phyloP scores from a whole-genome alignment of 92 coral and sea anemone genomes.

The Montipora capitata region DNA sequence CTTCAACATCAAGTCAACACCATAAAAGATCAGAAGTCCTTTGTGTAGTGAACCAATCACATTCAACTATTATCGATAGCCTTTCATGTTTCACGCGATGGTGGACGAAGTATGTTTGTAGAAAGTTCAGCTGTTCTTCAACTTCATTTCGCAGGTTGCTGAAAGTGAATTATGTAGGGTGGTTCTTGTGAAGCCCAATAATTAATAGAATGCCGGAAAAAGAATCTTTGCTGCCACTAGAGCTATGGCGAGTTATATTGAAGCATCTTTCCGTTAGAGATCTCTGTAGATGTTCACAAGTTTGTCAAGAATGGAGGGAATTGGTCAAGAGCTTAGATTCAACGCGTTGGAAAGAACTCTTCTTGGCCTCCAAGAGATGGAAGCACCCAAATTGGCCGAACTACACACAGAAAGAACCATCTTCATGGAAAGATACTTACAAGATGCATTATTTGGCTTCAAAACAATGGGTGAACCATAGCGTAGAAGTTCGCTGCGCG shows the following conservation, averaged over 20 bases:
- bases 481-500: constrained; percentile 90
- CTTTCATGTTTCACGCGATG: constrained; percentile 29
- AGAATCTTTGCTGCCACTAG: constrained; percentile 87
- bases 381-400: constrained; percentile 99
- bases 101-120: background rate
- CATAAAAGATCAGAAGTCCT: no score
- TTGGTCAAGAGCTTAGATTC: constrained; percentile 96
- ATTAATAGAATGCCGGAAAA: constrained; percentile 81
- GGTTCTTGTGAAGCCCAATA: background rate
- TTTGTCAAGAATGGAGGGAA: constrained; percentile 96
- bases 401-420: constrained; percentile 87
- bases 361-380: constrained; percentile 90
- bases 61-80: constrained; percentile 1
- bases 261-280: constrained; percentile 86
- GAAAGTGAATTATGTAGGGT: background rate
- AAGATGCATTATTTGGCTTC: constrained; percentile 91
- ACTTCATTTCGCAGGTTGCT: background rate
- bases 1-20: no score
- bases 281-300: constrained; percentile 95
- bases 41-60: constrained; percentile 28
- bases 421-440: constrained; percentile 95
- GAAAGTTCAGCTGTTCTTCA: constrained; percentile 28
- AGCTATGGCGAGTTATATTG: constrained; percentile 95
- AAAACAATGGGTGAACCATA: constrained; percentile 92
- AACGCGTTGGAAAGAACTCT: constrained; percentile 96